phyloP scores from a whole-genome alignment of 1,140 invertebrate genomes.

The Drosophila watanabei region DNA sequence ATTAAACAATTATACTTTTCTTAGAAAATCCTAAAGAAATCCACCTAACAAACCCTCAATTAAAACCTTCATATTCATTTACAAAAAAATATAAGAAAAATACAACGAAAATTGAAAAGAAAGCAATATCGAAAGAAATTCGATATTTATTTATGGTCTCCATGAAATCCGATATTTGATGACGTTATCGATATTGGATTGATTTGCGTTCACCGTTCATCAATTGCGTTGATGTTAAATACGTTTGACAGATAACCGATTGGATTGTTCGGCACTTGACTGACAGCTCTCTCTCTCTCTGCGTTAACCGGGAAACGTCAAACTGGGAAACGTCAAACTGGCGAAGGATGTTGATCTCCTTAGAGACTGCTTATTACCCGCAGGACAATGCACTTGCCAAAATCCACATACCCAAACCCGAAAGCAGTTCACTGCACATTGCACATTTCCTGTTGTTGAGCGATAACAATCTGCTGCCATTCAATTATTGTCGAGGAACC shows the following conservation, averaged over 20 bases:
- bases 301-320: slow-evolving; percentile 50
- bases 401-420: neutral
- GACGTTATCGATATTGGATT: slow-evolving; percentile 39
- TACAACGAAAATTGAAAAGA: slow-evolving; percentile 5
- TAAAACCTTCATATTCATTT: slow-evolving; percentile 6
- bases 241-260: slow-evolving; percentile 29
- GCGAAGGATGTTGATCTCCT: slow-evolving; percentile 49
- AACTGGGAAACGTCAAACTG: slow-evolving; percentile 54
- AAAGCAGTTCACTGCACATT: slow-evolving; percentile 51
- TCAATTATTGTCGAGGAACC: slow-evolving; percentile 26
- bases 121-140: slow-evolving; percentile 21
- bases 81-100: neutral
- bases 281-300: slow-evolving; percentile 9
- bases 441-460: slow-evolving; percentile 67
- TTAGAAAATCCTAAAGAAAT: no score
- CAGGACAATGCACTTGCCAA: slow-evolving; percentile 43
- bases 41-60: neutral
- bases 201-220: slow-evolving; percentile 23
- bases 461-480: slow-evolving; percentile 46
- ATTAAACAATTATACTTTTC: no score
- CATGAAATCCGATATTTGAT: slow-evolving; percentile 27
- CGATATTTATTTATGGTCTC: slow-evolving; percentile 2
- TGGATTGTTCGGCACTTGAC: slow-evolving; percentile 23
- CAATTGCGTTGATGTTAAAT: slow-evolving; percentile 36
- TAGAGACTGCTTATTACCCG: slow-evolving; percentile 51